Percentiles rank a stretch among this genome's conserved stretches.
These are phyloP conservation scores for Apolygus lucorum DNA, from an alignment of 1,140 invertebrate species.

Conservation along the genomic window DNA sequence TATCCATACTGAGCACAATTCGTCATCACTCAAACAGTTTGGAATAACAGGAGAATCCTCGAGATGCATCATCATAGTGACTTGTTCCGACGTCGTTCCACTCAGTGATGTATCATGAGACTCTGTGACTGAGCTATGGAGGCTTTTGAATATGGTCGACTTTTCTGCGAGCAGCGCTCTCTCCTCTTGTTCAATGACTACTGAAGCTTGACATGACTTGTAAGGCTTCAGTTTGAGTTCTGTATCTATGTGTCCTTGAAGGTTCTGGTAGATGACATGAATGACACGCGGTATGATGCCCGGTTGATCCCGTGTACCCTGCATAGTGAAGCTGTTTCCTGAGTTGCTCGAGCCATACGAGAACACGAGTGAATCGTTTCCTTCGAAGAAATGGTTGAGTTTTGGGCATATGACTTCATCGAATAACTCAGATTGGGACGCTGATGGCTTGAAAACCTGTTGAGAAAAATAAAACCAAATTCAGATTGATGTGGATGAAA, in stretches of 20 bases:
- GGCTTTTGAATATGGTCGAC: neutral
- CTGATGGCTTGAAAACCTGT: neutral
- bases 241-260: neutral
- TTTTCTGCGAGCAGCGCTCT: neutral
- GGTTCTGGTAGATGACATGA: neutral
- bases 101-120: neutral
- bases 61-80: neutral
- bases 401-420: neutral
- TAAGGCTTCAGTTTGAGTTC: neutral
- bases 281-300: neutral
- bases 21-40: neutral
- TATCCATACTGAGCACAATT: neutral
- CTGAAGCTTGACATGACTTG: neutral
- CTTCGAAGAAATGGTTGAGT: neutral
- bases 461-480: too few species aligned
- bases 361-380: neutral
- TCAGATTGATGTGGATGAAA: too few species aligned
- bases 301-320: neutral
- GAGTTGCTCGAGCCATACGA: neutral
- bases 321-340: slow-evolving; percentile 2
- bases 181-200: neutral
- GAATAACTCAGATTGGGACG: neutral
- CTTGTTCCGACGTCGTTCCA: neutral
- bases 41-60: neutral
- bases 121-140: neutral